Conservation (phyloP, 2,888 invertebrate genomes). For the Zygothrica quintamaculata region DNA sequence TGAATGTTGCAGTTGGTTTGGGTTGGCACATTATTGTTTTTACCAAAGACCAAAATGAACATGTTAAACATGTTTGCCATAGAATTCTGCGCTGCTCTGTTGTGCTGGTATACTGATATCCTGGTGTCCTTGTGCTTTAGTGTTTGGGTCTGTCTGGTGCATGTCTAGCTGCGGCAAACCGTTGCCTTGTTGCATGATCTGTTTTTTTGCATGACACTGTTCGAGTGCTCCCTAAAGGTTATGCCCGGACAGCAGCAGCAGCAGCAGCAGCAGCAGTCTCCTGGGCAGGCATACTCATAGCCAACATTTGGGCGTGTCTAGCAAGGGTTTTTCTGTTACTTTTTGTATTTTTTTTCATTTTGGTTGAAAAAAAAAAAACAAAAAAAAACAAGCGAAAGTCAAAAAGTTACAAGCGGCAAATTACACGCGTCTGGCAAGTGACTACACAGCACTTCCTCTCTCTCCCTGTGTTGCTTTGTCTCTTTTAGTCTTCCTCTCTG, state of each 20-base stretch:
- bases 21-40: constrained; percentile 28
- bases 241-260: constrained; percentile 5
- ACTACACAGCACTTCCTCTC: constrained; percentile 13
- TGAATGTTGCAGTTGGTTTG: constrained; percentile 1
- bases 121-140: too few relatives aligned
- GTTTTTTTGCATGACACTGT: constrained; percentile 29
- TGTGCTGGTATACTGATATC: too few relatives aligned
- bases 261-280: too few relatives aligned
- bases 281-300: constrained; percentile 47
- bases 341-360: too few relatives aligned
- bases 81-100: constrained; percentile 6
- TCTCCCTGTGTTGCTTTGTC: too few relatives aligned
- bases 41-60: constrained; percentile 30
- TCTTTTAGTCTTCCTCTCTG: too few relatives aligned
- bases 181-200: constrained; percentile 32
- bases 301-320: constrained; percentile 56
- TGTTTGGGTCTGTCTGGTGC: constrained; percentile 23
- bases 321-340: constrained; percentile 3
- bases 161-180: constrained; percentile 29
- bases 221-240: constrained; percentile 30
- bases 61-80: constrained; percentile 41
- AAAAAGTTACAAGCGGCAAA: constrained; percentile 81
- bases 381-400: constrained; percentile 51
- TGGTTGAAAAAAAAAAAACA: constrained; percentile 26
- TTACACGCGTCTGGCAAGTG: constrained; percentile 75